Percentiles rank a stretch among this genome's conserved stretches.
These are phyloP conservation scores for Takifugu flavidus DNA, from an alignment of 2,113 vertebrate genomes.

Conservation along the genomic window DNA sequence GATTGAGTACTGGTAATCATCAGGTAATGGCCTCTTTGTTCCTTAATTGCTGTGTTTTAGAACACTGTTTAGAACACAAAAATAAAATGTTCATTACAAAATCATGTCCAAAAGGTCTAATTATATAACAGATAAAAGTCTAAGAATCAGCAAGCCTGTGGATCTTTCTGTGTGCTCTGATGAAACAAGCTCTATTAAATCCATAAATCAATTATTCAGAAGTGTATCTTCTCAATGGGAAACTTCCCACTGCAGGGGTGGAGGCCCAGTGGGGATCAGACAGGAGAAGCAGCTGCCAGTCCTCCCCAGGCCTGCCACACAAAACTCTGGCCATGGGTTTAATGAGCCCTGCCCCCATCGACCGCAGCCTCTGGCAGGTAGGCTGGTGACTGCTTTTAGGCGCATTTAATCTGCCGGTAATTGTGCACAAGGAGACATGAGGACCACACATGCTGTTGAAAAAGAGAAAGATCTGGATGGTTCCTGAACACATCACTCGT, in stretches of 20 bases:
- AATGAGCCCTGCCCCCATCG: constrained; percentile 48
- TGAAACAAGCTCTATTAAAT: constrained; percentile 53
- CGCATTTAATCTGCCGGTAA: not conserved
- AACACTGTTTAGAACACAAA: too few species aligned
- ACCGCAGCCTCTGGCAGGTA: constrained; percentile 14
- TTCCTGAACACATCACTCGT: constrained; percentile 36
- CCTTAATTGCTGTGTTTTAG: too few species aligned
- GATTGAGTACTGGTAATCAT: too few species aligned
- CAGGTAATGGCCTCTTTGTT: too few species aligned
- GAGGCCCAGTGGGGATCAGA: constrained; percentile 70
- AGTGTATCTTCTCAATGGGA: constrained; percentile 62
- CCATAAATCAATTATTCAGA: constrained; percentile 70
- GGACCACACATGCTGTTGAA: not conserved
- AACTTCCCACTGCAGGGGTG: constrained; percentile 57
- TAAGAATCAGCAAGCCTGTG: constrained; percentile 1
- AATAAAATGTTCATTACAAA: too few species aligned
- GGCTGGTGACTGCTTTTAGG: not conserved
- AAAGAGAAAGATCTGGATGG: constrained; percentile 12
- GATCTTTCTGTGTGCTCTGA: constrained; percentile 32
- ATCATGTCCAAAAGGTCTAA: not conserved
- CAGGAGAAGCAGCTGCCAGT: constrained; percentile 68
- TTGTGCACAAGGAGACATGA: not conserved
- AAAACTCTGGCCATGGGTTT: constrained; percentile 41
- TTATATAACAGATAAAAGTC: not conserved
- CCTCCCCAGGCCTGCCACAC: constrained; percentile 38